A percentile compares a stretch with the other conserved stretches of the same genome.
phyloP scores from a whole-genome alignment of 2,113 vertebrate species.

The Tupaia chinensis region DNA sequence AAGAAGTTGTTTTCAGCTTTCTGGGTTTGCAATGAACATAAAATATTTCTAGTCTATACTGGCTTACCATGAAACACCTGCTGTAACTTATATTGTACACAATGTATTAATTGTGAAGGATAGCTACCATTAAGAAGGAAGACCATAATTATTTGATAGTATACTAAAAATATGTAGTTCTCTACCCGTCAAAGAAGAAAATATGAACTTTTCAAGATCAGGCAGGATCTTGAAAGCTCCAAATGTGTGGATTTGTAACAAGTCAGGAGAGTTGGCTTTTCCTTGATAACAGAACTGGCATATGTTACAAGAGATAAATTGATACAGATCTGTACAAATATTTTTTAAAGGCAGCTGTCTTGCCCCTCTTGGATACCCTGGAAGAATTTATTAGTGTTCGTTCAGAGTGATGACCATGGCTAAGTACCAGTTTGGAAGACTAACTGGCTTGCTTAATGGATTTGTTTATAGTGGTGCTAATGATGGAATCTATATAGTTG shows the following conservation, averaged over 20 bases:
- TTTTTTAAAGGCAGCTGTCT: conserved; percentile 59
- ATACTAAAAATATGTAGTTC: background rate
- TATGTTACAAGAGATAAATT: conserved; percentile 11
- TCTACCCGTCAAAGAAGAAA: conserved; percentile 15
- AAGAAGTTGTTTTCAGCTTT: conserved; percentile 10
- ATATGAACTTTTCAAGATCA: background rate
- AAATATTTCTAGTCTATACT: background rate
- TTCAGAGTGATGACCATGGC: background rate
- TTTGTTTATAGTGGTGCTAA: conserved; percentile 21
- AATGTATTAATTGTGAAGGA: background rate
- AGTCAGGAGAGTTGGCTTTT: background rate
- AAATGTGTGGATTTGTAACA: conserved; percentile 14
- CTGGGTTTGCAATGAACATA: conserved; percentile 3
- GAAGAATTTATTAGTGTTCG: conserved; percentile 47
- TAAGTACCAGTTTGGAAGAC: conserved; percentile 29
- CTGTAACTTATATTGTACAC: background rate
- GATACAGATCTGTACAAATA: conserved; percentile 37
- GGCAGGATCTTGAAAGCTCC: background rate
- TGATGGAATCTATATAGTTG: background rate
- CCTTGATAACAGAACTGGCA: conserved; percentile 25
- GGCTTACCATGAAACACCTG: background rate
- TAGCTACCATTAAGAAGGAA: background rate
- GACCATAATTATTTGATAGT: background rate
- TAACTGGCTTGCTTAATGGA: background rate
- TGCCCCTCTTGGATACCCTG: background rate